phyloP scores from a whole-genome alignment of 1,140 invertebrate species.

The Kradibia gibbosae region DNA sequence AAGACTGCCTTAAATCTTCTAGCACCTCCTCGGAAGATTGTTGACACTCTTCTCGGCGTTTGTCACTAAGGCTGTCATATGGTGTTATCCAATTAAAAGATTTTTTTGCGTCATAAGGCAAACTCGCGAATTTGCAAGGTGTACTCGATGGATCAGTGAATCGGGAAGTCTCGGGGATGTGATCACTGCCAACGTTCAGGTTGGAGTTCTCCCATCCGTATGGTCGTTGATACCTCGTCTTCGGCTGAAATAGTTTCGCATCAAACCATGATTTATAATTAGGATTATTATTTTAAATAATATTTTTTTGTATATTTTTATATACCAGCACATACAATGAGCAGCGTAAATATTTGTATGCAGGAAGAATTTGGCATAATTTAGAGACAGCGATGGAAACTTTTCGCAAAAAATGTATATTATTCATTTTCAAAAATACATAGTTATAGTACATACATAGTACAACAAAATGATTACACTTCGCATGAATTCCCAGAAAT shows the following conservation, averaged over 20 bases:
- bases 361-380: no score
- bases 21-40: slow-evolving; percentile 77
- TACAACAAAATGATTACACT: no score
- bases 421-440: no score
- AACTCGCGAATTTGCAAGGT: slow-evolving; percentile 78
- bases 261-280: no score
- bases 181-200: slow-evolving; percentile 63
- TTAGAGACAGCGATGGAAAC: no score
- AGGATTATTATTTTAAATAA: no score
- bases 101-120: slow-evolving; percentile 75
- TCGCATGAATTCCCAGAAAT: no score
- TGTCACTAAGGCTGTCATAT: slow-evolving; percentile 71
- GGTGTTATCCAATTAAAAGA: slow-evolving; percentile 77
- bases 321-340: no score
- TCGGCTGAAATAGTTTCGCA: slow-evolving; percentile 77
- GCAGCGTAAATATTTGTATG: no score
- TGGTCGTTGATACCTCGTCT: slow-evolving; percentile 81
- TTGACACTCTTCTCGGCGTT: neutral
- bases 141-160: slow-evolving; percentile 74
- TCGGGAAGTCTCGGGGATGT: slow-evolving; percentile 69
- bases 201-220: slow-evolving; percentile 80
- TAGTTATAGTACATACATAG: no score
- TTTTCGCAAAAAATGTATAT: no score
- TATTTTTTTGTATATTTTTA: no score
- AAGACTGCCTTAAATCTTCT: slow-evolving; percentile 79